Base-by-base conservation (phyloP, 2,888 invertebrate genomes). In the Hanleya hanleyi region DNA sequence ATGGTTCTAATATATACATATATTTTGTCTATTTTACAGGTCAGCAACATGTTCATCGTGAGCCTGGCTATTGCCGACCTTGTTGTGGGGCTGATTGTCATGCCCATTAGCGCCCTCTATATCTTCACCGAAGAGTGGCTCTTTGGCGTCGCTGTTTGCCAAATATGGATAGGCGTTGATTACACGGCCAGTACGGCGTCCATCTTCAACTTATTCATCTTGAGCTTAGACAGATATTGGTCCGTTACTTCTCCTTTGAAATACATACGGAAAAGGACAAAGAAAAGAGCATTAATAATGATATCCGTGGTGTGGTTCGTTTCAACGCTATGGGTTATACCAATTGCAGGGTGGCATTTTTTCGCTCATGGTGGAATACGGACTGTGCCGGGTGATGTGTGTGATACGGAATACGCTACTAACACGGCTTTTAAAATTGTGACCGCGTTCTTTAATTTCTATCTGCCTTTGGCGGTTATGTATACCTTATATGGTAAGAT, bases 151-250 rank as follows among this genome's bases (percentile, higher is more conserved):
- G 89, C 90, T 36, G 88, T 93, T 41, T 93, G 93, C 79, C 91
- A 92, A 81, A 88, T 92, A 73, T 93, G 93, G 93, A 90, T 93
- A 47, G 92, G 91, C 3, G 91, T 92, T 22, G 93, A 93, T 85
- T 93, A 93, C 85, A 92, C 92, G 1, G 93, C 93, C 70, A 92
- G 92, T 82, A 93, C 93, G 0, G 93, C 93, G 9, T 92, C 92
- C 68, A 93, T 93, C 73, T 91, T 93, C 64, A 93, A 93, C 82
- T 90, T 93, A 41, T 92, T 93, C 81, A 90, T 90, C 57, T 84
- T 90, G 49, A 89, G 88, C 76, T 82, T 90, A 1, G 90, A 90
- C 75, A 87, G 92, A 26, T 92, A 92, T 82, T 92, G 92, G 92
- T 91, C 92, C 35, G 92, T 92, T 65, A 91, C 91, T 22, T 88